phyloP scores from a whole-genome alignment of 2,797 vertebrate species.

The Astyanax mexicanus region DNA sequence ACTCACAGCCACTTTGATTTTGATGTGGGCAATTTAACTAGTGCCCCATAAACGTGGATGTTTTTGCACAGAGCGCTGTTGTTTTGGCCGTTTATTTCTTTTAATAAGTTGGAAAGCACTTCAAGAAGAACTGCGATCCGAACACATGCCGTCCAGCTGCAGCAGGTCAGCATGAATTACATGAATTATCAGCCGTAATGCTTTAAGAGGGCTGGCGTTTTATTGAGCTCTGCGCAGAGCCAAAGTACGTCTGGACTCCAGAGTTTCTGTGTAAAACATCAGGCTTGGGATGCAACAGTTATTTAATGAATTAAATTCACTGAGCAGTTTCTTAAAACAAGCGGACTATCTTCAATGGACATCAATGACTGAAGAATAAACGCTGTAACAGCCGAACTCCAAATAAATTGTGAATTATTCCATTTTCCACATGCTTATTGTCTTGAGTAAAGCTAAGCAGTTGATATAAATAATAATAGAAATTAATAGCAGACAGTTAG shows the following conservation, averaged over 20 bases:
- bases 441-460: too few species aligned
- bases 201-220: slow-evolving; percentile 7
- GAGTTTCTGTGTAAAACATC: not conserved
- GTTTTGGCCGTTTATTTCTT: slow-evolving; percentile 56
- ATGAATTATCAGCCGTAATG: slow-evolving; percentile 37
- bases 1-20: slow-evolving; percentile 62
- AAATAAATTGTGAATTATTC: too few species aligned
- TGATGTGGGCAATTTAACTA: slow-evolving; percentile 67
- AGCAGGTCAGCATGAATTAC: slow-evolving; percentile 46
- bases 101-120: slow-evolving; percentile 67
- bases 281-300: not conserved
- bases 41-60: slow-evolving; percentile 61
- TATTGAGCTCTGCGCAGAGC: not conserved
- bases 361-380: not conserved
- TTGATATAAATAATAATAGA: too few species aligned
- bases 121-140: slow-evolving; percentile 52
- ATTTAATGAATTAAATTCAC: not conserved
- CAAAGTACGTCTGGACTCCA: not conserved
- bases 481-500: too few species aligned
- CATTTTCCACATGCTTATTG: too few species aligned
- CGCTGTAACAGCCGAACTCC: too few species aligned
- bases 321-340: not conserved
- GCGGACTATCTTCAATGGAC: not conserved
- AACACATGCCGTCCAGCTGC: slow-evolving; percentile 60
- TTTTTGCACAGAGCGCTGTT: slow-evolving; percentile 59